Percentiles rank a stretch among this genome's conserved stretches.
Evolutionary conservation across 1,140 invertebrate species (phyloP).

Genomic region (Drosophila varians): DNA sequence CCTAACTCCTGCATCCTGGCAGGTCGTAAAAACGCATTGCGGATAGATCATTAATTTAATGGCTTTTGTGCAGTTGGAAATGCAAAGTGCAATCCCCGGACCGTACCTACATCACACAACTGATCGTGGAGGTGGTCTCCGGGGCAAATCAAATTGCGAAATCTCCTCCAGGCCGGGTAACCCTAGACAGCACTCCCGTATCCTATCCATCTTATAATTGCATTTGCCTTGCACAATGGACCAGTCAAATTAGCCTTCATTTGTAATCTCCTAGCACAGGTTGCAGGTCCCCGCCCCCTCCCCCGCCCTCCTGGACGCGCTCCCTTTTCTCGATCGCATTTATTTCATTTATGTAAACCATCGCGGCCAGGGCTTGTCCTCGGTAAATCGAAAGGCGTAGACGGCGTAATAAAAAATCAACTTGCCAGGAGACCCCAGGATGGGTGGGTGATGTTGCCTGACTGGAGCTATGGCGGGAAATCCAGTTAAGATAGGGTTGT

Average conservation of each 20-base stretch:
- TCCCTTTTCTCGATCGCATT: slow-evolving; percentile 46
- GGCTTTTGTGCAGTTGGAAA: slow-evolving; percentile 46
- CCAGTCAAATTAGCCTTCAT: slow-evolving; percentile 73
- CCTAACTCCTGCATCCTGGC: slow-evolving; percentile 51
- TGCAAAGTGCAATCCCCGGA: slow-evolving; percentile 51
- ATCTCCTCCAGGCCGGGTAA: slow-evolving; percentile 52
- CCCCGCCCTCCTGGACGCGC: slow-evolving; percentile 3
- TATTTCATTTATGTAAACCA: slow-evolving; percentile 79
- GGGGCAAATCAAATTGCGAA: slow-evolving; percentile 62
- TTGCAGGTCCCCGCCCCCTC: slow-evolving; percentile 3
- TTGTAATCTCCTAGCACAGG: slow-evolving; percentile 53
- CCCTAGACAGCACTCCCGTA: slow-evolving; percentile 22
- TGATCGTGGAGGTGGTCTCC: slow-evolving; percentile 58
- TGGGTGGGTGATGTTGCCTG: slow-evolving; percentile 41
- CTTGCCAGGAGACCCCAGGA: slow-evolving; percentile 34
- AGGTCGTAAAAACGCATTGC: slow-evolving; percentile 65
- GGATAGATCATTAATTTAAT: slow-evolving; percentile 79
- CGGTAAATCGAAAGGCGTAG: slow-evolving; percentile 72
- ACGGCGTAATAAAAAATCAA: slow-evolving; percentile 80
- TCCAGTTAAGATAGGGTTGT: slow-evolving; percentile 16
- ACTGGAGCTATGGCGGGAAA: slow-evolving; percentile 11
- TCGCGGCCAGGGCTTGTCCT: slow-evolving; percentile 56
- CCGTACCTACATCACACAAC: slow-evolving; percentile 38
- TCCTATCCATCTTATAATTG: slow-evolving; percentile 70
- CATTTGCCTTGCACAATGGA: slow-evolving; percentile 42